Evolutionary conservation across 2,888 invertebrate genomes (phyloP), one percentile per base, ranked within the genome.

Genomic region (Noctua pronuba): DNA sequence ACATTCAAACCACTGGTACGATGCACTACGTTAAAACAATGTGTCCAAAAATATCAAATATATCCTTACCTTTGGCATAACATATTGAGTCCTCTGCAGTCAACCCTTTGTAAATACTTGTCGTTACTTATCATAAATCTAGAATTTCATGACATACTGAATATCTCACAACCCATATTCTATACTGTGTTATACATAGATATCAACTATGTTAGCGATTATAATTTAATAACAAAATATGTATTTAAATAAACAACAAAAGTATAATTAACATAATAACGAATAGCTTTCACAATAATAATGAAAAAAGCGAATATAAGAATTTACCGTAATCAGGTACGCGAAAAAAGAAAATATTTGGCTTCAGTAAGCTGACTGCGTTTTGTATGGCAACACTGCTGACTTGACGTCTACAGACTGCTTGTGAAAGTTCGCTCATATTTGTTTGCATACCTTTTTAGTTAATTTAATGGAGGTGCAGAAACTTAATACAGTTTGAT

Each of bases 251-350:
- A 69, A 88, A 84, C 75, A 89, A 83, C 79, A 88, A 90, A 88
- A 88, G 88, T 86, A 86, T 76, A 83, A 87, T 80, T 80, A 81
- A 88, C 84, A 83, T 84, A 87, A 86, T 85, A 84, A 86, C 79
- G 28, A 77, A 81, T 70, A 77, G 76, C 79, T 85, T 77, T 73
- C 87, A 90, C 83, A 89, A 89, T 74, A 82, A 85, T 86, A 90
- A 88, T 85, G 68, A 84, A 83, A 86, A 76, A 88, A 78, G 80
- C 85, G 65, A 77, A 79, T 83, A 77, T 62, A 87, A 66, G 75
- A 83, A 83, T 88, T 85, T 81, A 84, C 80, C 77, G 66, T 73
- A 82, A 88, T 88, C 89, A 92, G 92, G 90, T 90, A 91, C 89
- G 80, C 79, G 64, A 72, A 79, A 84, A 87, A 86, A 82, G 38